Base-by-base conservation (phyloP, 2,888 invertebrate genomes). In the Drosophila peninsularis region DNA sequence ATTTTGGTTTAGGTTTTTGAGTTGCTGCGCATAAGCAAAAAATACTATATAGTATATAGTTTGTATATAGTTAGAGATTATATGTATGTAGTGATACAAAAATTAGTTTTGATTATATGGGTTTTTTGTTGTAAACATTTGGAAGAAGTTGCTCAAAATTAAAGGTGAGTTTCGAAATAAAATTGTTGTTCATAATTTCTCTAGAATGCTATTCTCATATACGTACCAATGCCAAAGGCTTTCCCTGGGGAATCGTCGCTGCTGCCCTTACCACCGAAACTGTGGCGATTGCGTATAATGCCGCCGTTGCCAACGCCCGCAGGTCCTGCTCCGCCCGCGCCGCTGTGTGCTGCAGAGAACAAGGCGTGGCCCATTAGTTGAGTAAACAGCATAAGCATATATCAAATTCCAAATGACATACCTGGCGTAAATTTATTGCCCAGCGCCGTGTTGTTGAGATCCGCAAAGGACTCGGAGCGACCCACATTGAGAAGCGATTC, bases 381-480 rank as follows among this genome's bases (percentile, higher is more conserved):
- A 13, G n/a, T 44, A 52, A 50, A 45, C 52, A 57, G 14, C 6
- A n/a, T 21, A 17, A 58, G 9, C 11, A 21, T 60, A 36, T 66
- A 50, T 63, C 27, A 56, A 42, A 42, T 66, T 47, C 62, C 27
- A 56, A 42, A 42, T 66, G 17, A 47, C 69, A 47, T 44, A 89
- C 85, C 84, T 71, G 89, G 82, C 17, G 84, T 69, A 65, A 82
- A 80, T 54, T 75, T 75, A 57, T 63, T 86, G 72, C 80, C 83
- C 52, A 88, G 36, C 34, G 88, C 78, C 37, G 96, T 96, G 74
- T 95, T 95, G 87, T 95, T 96, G 14, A 97, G 93, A 93, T 97
- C 97, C 21, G 96, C 96, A 82, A 97, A 96, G 91, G 97, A 97
- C 91, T 97, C 97, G 32, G 97, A 97, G 36, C 97, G 95, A 19